These are phyloP conservation scores for Drosophila virilis DNA, from an alignment of 1,140 invertebrate species.

Conservation along the genomic window DNA sequence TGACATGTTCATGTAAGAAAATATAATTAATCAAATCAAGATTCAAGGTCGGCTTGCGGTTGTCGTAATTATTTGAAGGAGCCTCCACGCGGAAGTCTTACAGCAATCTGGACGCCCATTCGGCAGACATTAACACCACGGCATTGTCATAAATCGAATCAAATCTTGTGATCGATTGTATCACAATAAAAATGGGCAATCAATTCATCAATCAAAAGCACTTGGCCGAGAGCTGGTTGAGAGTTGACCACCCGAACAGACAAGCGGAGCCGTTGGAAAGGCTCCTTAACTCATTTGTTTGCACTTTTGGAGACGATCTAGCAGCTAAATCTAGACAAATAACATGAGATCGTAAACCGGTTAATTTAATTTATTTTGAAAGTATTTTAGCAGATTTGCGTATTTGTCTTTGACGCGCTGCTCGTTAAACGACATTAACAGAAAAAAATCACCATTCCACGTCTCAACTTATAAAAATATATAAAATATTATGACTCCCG, in stretches of 20 bases:
- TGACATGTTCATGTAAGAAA: conserved; percentile 15
- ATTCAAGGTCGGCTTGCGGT: conserved; percentile 26
- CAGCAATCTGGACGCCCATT: conserved; percentile 36
- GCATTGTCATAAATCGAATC: conserved; percentile 26
- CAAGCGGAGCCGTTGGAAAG: conserved; percentile 33
- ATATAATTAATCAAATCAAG: conserved; percentile 31
- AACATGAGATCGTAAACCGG: conserved; percentile 58
- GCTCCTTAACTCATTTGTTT: conserved; percentile 68
- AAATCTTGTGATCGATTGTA: conserved; percentile 6
- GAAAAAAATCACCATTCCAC: conserved; percentile 6
- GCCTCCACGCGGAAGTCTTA: conserved; percentile 47
- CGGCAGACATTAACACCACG: conserved; percentile 30
- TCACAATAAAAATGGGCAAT: conserved; percentile 64
- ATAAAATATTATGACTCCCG: not conserved
- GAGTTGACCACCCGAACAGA: conserved; percentile 36
- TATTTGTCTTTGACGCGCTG: conserved; percentile 39
- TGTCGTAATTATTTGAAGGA: conserved; percentile 28
- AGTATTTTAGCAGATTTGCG: conserved; percentile 68
- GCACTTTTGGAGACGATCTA: conserved; percentile 57
- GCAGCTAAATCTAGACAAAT: conserved; percentile 13
- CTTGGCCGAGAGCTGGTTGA: conserved; percentile 39
- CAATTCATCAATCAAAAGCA: conserved; percentile 71
- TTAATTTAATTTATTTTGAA: conserved; percentile 72
- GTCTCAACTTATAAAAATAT: conserved; percentile 1
- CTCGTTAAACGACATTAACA: not conserved